Base-by-base conservation (phyloP, 2,888 invertebrate genomes). In the Cabera pusaria region DNA sequence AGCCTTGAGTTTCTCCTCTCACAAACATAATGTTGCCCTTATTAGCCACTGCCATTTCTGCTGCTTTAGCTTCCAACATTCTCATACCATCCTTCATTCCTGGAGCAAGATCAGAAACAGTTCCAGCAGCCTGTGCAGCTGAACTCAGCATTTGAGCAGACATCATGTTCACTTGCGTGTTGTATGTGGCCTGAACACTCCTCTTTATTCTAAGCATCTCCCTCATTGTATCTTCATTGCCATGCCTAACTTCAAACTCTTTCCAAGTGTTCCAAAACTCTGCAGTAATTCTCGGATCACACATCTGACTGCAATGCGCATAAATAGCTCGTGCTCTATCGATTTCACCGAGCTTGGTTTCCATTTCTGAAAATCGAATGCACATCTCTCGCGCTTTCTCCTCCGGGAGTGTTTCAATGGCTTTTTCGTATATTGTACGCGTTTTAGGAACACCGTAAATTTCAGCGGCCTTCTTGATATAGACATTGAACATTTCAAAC, bases 241-340 rank as follows among this genome's bases (percentile, higher is more conserved):
- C 99, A 82, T 99, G 99, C 26, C 97, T 93, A 7, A 99, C 97
- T 90, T 99, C 99, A 88, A 99, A 99, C 66, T 99, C 98, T 76
- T 98, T 98, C 99, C 99, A 99, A 1, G 96, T 96, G 70, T 97
- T 96, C 99, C 99, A 99, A 80, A 99, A 99, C 37, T 96, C 95
- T 0, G 93, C 92, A 2, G 97, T 97, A 4, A 98, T 98, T 72
- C 99, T 92, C 1, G 99, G 99, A 90, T 99, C 99, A 81, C 98
- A 99, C 81, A 99, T 97, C 90, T 99, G 99, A 60, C 98, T 98
- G 69, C 98, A 98, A 78, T 99, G 98, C 0, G 96, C 96, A 75
- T 99, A 99, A 62, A 99, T 96, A 1, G 98, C 98, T 50, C 99
- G 89, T 0, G 99, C 99, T 52, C 99, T 91, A 77, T 99, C 99